These are phyloP conservation scores for Lonchura striata DNA, from an alignment of 2,113 vertebrate species.

Conservation along the genomic window DNA sequence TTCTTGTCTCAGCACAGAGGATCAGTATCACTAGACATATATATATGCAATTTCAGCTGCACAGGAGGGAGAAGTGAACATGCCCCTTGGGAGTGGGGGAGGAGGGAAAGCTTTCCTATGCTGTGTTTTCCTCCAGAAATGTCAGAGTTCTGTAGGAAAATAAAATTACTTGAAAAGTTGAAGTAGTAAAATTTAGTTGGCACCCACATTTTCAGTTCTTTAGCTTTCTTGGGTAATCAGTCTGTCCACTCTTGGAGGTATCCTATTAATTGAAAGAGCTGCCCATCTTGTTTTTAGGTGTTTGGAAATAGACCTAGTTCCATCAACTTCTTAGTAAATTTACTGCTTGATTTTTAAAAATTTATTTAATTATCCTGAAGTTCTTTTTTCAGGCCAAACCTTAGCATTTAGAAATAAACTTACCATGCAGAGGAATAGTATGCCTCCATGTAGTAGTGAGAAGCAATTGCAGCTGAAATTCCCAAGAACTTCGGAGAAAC, in stretches of 20 bases:
- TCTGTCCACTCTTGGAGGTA: background rate
- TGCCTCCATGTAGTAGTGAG: background rate
- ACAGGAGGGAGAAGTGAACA: background rate
- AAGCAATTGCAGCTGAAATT: background rate
- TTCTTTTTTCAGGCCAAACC: background rate
- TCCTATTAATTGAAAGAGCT: background rate
- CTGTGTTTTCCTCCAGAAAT: background rate
- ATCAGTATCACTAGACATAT: background rate
- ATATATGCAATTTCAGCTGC: background rate
- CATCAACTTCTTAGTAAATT: background rate
- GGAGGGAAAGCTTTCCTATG: background rate
- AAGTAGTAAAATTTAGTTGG: background rate
- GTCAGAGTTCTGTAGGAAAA: background rate
- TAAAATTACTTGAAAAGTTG: background rate
- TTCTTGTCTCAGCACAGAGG: background rate
- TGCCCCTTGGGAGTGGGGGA: background rate
- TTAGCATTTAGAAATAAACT: background rate
- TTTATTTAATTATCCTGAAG: background rate
- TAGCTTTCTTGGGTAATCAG: background rate
- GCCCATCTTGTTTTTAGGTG: background rate
- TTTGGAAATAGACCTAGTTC: background rate
- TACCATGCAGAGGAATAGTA: background rate
- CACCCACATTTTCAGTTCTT: background rate
- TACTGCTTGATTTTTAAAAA: background rate
- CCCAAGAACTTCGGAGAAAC: background rate